phyloP scores from a whole-genome alignment of 2,113 vertebrate species.

The Hypomesus transpacificus region DNA sequence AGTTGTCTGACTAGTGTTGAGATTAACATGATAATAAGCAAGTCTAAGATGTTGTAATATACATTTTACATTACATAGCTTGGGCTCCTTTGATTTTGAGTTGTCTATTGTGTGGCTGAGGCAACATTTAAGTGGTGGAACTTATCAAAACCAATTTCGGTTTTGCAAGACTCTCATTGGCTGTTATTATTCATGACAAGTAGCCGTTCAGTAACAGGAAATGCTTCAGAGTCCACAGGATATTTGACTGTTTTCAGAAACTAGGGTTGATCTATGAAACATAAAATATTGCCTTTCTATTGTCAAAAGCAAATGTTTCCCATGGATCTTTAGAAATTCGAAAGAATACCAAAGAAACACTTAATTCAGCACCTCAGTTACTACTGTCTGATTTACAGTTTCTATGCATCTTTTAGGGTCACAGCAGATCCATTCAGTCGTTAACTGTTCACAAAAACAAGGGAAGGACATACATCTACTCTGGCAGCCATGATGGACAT shows the following conservation, averaged over 20 bases:
- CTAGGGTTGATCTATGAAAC: neutral
- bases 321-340: neutral
- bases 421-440: constrained; percentile 94
- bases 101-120: too few relatives aligned
- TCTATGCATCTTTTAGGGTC: constrained; percentile 75
- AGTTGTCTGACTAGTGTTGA: neutral
- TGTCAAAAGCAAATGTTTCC: neutral
- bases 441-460: constrained; percentile 83
- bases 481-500: constrained; percentile 93
- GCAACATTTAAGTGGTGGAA: too few relatives aligned
- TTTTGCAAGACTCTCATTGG: neutral
- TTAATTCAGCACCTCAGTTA: too few relatives aligned
- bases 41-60: too few relatives aligned
- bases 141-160: neutral
- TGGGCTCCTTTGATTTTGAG: too few relatives aligned
- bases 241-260: neutral
- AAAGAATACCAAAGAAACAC: too few relatives aligned
- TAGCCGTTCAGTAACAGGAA: neutral
- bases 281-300: neutral
- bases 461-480: constrained; percentile 83
- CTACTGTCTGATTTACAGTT: constrained; percentile 1
- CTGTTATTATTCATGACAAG: neutral
- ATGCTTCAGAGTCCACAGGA: neutral
- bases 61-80: too few relatives aligned
- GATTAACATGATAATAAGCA: too few relatives aligned